phyloP scores from a whole-genome alignment of 2,113 vertebrate genomes.

The Murina feae region DNA sequence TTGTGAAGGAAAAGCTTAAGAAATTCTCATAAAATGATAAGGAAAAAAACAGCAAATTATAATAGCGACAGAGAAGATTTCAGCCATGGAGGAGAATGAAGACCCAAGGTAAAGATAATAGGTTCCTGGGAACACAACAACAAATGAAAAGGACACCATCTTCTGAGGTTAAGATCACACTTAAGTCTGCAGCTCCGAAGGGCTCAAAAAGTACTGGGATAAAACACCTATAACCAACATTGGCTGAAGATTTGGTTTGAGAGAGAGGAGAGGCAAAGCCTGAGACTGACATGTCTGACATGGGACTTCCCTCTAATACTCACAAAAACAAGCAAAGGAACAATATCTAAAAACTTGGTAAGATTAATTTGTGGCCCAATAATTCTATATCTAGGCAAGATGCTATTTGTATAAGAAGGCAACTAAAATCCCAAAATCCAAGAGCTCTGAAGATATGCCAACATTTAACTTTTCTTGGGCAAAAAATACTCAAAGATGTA shows the following conservation, averaged over 20 bases:
- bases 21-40: slow-evolving; percentile 15
- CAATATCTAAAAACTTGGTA: neutral
- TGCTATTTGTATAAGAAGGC: neutral
- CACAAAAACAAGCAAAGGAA: neutral
- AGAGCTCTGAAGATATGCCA: neutral
- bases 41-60: neutral
- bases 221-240: neutral
- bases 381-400: neutral
- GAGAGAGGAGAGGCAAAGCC: neutral
- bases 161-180: neutral
- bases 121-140: neutral
- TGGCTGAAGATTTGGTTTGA: neutral
- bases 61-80: neutral
- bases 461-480: neutral
- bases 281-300: neutral
- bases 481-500: neutral
- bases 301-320: neutral
- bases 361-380: neutral
- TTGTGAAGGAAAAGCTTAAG: neutral
- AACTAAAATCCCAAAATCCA: neutral
- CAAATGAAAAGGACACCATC: neutral
- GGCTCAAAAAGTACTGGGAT: neutral
- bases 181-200: neutral
- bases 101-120: neutral
- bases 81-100: neutral